Evolutionary conservation across 1,140 invertebrate species (phyloP).

Genomic region (Mizuhopecten yessoensis): DNA sequence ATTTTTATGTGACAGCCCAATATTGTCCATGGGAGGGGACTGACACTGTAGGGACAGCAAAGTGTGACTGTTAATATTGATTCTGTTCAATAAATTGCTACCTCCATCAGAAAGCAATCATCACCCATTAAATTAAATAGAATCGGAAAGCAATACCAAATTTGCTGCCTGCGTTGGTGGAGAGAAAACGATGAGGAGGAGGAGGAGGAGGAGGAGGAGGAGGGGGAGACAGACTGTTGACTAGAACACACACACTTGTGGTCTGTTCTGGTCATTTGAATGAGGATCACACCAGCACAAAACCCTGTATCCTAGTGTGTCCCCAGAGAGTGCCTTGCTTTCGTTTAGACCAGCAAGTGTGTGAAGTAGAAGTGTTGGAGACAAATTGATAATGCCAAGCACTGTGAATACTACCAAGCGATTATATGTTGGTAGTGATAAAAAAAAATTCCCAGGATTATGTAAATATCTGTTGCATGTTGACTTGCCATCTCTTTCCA

Average conservation of each 20-base stretch:
- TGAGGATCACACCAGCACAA: not conserved
- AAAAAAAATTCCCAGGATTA: slow-evolving; percentile 30
- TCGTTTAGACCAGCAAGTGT: not conserved
- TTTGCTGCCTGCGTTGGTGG: not conserved
- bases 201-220: too few species aligned
- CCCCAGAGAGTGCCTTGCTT: not conserved
- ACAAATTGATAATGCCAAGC: slow-evolving; percentile 30
- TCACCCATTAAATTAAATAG: slow-evolving; percentile 29
- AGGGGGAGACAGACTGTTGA: not conserved
- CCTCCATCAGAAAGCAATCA: not conserved
- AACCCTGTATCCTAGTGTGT: not conserved
- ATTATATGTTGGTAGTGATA: not conserved
- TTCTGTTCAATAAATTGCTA: slow-evolving; percentile 30
- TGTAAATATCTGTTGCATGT: slow-evolving; percentile 20
- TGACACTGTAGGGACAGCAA: not conserved
- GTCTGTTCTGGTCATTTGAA: slow-evolving; percentile 19
- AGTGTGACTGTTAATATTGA: not conserved
- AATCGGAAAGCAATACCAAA: slow-evolving; percentile 33
- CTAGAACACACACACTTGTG: not conserved
- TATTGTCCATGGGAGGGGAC: slow-evolving; percentile 15
- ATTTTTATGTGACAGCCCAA: slow-evolving; percentile 5
- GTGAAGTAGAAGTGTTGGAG: not conserved
- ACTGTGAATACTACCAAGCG: not conserved
- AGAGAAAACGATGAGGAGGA: slow-evolving; percentile 8
- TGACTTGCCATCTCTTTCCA: not conserved